Conservation (phyloP, 2,797 vertebrate species). For the Chiroxiphia lanceolata region DNA sequence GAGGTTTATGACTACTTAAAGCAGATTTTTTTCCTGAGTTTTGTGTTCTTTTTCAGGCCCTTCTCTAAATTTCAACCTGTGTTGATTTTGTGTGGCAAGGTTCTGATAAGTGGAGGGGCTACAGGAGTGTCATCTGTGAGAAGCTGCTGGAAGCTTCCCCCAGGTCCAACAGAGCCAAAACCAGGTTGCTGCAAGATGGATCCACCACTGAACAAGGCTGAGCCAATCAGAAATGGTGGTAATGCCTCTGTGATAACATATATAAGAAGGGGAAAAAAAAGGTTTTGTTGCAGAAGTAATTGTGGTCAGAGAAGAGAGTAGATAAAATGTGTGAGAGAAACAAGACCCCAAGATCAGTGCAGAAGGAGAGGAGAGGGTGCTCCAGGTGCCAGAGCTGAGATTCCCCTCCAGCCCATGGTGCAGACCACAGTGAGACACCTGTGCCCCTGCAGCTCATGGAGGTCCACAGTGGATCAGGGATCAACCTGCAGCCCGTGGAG, state of each 20-base stretch:
- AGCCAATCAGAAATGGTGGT: neutral
- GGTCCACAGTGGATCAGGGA: neutral
- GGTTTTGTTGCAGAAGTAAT: neutral
- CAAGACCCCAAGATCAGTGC: neutral
- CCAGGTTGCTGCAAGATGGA: neutral
- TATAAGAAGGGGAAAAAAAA: neutral
- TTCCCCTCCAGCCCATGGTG: neutral
- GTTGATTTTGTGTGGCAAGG: neutral
- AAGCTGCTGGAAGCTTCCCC: neutral
- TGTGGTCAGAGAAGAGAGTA: neutral
- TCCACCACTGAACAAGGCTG: neutral
- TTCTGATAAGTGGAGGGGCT: neutral
- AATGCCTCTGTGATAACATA: neutral
- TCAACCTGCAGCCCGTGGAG: neutral
- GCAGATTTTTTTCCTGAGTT: neutral
- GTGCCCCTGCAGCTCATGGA: neutral
- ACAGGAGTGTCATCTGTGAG: neutral
- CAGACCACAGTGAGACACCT: no score
- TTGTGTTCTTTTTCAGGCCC: neutral
- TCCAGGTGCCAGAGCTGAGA: neutral
- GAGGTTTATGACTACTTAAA: neutral
- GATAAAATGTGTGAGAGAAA: neutral
- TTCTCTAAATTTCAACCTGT: neutral
- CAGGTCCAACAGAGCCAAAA: accelerated
- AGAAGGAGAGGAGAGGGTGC: neutral